These are phyloP conservation scores for Zalophus californianus DNA, from an alignment of 2,797 vertebrate genomes.

Conservation along the genomic window DNA sequence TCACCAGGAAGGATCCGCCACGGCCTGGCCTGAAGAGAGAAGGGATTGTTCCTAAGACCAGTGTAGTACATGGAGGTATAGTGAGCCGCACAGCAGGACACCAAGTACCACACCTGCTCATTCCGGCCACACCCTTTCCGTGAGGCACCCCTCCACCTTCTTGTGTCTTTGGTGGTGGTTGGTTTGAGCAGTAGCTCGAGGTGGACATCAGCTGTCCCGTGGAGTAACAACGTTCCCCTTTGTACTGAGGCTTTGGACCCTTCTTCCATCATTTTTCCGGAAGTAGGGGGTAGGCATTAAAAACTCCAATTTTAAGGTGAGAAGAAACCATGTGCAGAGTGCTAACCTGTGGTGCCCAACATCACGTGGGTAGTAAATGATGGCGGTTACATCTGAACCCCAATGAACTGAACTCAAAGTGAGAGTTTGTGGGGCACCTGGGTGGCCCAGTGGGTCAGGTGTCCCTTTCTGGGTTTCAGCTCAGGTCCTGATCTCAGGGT, in stretches of 20 bases:
- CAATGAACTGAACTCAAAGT: background rate
- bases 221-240: background rate
- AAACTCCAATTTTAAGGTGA: background rate
- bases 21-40: background rate
- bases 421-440: background rate
- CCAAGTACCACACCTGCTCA: background rate
- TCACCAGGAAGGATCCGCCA: background rate
- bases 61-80: fast-evolving
- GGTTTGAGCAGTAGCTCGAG: background rate
- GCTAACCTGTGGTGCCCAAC: background rate
- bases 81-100: too few species aligned
- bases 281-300: background rate
- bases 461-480: background rate
- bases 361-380: background rate
- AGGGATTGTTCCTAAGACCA: background rate
- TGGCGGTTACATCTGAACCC: background rate
- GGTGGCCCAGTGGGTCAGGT: background rate
- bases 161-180: fast-evolving
- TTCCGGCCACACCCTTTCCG: background rate
- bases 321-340: background rate
- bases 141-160: background rate
- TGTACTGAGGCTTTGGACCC: background rate
- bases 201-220: background rate
- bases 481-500: background rate
- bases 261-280: background rate